These are phyloP conservation scores for Petrolisthes manimaculis DNA, from an alignment of 2,888 invertebrate genomes.

Conservation along the genomic window DNA sequence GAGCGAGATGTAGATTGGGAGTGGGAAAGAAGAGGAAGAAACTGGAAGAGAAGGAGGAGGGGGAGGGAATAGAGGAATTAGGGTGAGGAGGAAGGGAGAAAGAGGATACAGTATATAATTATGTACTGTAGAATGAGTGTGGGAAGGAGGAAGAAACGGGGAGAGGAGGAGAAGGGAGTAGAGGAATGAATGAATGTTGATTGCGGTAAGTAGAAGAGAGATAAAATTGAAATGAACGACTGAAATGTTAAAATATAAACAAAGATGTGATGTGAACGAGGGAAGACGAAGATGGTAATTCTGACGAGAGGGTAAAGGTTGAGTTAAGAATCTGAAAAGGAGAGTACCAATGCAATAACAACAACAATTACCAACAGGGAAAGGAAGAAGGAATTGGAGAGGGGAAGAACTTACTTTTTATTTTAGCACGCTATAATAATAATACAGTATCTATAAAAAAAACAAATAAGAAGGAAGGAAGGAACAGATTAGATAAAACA, in stretches of 20 bases:
- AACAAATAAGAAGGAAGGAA: no score
- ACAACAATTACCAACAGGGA: neutral
- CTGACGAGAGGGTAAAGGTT: neutral
- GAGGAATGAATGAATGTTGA: neutral
- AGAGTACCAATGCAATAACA: neutral
- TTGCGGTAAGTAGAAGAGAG: neutral
- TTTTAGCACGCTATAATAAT: neutral
- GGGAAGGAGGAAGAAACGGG: neutral
- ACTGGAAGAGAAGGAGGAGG: neutral
- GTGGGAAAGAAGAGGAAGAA: slow-evolving; percentile 3
- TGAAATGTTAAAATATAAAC: neutral
- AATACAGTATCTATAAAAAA: neutral
- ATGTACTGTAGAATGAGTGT: neutral
- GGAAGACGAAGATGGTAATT: no score
- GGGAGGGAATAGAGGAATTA: neutral
- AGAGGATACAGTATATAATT: neutral
- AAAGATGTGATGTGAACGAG: no score
- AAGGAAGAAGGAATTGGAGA: neutral
- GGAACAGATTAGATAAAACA: neutral
- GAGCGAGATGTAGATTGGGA: neutral
- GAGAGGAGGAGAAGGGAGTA: neutral
- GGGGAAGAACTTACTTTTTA: neutral
- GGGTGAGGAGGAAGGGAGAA: neutral
- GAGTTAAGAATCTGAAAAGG: neutral
- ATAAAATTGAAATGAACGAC: neutral